These are phyloP conservation scores for Myrmecophaga tridactyla DNA, from an alignment of 2,113 vertebrate genomes.

Conservation along the genomic window DNA sequence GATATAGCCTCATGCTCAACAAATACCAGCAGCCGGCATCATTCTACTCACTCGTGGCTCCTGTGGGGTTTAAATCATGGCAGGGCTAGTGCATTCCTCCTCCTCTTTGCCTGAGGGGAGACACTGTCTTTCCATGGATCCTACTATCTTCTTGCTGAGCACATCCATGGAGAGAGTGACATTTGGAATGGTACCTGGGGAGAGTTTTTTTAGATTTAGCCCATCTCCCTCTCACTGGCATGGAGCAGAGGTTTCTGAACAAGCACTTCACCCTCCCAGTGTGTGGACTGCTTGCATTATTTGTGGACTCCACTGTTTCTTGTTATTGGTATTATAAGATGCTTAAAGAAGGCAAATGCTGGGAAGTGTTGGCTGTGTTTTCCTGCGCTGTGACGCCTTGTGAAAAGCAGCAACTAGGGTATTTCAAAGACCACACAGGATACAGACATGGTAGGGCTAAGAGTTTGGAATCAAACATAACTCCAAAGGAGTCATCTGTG, in stretches of 20 bases:
- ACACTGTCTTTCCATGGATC: not conserved
- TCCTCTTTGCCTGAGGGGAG: not conserved
- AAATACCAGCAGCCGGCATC: not conserved
- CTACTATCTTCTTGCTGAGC: not conserved
- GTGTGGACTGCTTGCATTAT: not conserved
- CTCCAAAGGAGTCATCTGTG: not conserved
- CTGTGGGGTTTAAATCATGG: not conserved
- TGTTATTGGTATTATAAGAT: not conserved
- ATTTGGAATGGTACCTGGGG: not conserved
- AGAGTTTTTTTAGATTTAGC: not conserved
- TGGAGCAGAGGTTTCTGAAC: not conserved
- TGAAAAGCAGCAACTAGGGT: too few relatives aligned
- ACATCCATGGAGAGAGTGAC: not conserved
- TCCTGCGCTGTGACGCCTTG: accelerated
- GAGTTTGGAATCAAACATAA: not conserved
- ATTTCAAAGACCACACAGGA: not conserved
- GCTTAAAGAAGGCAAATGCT: not conserved
- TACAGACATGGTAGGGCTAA: not conserved
- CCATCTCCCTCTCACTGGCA: not conserved
- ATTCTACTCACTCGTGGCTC: not conserved
- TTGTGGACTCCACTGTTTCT: not conserved
- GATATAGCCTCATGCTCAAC: not conserved
- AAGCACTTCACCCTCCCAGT: not conserved
- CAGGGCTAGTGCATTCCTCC: not conserved
- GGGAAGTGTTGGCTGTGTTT: not conserved